These are phyloP conservation scores for Chelonoidis abingdonii DNA, from an alignment of 2,113 vertebrate species.

Conservation along the genomic window DNA sequence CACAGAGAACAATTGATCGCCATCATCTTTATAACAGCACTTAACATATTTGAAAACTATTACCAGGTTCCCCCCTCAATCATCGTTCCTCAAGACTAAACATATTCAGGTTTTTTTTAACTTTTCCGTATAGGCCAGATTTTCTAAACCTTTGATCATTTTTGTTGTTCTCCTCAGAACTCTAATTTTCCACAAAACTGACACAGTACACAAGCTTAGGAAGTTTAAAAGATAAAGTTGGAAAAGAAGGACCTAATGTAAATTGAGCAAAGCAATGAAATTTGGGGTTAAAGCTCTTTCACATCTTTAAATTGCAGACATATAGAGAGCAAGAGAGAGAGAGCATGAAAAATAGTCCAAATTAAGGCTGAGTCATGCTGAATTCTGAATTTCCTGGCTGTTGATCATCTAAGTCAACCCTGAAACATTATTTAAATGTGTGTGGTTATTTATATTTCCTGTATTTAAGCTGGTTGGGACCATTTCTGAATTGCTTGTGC, in stretches of 20 bases:
- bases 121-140: background rate
- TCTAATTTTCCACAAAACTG: background rate
- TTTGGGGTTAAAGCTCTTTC: conserved; percentile 3
- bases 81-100: background rate
- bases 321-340: background rate
- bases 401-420: conserved; percentile 13
- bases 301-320: conserved; percentile 22
- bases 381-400: conserved; percentile 42
- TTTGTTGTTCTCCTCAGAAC: background rate
- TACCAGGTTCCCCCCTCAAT: background rate
- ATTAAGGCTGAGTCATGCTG: conserved; percentile 27
- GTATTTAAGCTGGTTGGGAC: conserved; percentile 31
- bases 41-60: background rate
- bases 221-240: conserved; percentile 28
- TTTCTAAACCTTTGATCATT: background rate
- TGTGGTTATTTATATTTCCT: conserved; percentile 32
- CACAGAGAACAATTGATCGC: background rate
- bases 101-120: background rate
- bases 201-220: background rate
- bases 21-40: background rate
- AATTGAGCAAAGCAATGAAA: background rate
- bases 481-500: background rate
- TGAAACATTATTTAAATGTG: conserved; percentile 23
- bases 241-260: conserved; percentile 14
- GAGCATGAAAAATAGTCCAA: conserved; percentile 29